phyloP scores from a whole-genome alignment of 2,888 invertebrate species.

The Bursaphelenchus okinawaensis region DNA sequence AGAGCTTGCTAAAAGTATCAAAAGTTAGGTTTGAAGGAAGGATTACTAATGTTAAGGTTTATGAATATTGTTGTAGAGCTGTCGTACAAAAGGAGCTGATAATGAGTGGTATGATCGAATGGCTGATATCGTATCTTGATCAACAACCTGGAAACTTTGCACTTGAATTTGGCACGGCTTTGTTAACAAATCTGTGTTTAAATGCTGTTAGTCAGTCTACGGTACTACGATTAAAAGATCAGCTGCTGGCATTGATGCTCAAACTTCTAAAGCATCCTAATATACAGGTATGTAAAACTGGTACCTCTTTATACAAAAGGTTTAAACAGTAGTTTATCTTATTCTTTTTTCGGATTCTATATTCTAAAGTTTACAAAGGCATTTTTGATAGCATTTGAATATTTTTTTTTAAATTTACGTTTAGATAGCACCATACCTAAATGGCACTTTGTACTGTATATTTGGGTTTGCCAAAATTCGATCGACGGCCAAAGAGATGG shows the following conservation, averaged over 20 bases:
- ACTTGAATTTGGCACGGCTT: conserved; percentile 34
- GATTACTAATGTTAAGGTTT: not conserved
- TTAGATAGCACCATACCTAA: conserved; percentile 23
- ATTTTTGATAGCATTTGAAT: no score
- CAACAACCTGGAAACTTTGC: conserved; percentile 16
- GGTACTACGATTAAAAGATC: conserved; percentile 31
- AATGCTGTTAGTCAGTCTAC: conserved; percentile 31
- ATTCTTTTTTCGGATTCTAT: not conserved
- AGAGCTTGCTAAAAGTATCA: no score
- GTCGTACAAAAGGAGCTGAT: conserved; percentile 38
- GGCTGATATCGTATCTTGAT: conserved; percentile 26
- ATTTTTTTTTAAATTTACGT: conserved; percentile 1
- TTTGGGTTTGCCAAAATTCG: conserved; percentile 29
- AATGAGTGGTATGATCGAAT: conserved; percentile 36
- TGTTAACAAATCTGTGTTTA: conserved; percentile 34
- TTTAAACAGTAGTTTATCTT: not conserved
- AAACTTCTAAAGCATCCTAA: conserved; percentile 28
- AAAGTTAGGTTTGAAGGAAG: no score
- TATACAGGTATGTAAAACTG: conserved; percentile 19
- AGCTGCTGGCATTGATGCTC: conserved; percentile 26
- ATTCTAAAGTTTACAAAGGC: no score
- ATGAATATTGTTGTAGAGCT: conserved; percentile 14
- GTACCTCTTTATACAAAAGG: no score
- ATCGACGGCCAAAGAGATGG: conserved; percentile 29
- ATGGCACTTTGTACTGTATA: conserved; percentile 28